Evolutionary conservation across 2,888 invertebrate species (phyloP).

Genomic region (Drosophila pseudotakahashii): DNA sequence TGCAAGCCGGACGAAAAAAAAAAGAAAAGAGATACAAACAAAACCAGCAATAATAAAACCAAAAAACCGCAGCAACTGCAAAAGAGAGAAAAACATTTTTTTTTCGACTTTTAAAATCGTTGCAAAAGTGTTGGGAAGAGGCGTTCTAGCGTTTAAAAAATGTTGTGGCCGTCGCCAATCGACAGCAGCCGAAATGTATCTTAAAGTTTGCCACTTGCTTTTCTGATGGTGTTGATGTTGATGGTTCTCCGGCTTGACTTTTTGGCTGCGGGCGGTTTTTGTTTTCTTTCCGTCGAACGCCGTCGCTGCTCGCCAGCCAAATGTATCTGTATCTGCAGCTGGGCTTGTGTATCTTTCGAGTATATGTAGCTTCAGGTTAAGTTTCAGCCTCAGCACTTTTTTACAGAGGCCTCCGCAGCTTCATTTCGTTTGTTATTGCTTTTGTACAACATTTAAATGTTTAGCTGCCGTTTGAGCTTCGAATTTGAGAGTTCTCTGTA

Average conservation of each 20-base stretch:
- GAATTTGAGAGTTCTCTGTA: conserved; percentile 30
- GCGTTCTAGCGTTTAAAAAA: conserved; percentile 82
- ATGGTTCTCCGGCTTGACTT: conserved; percentile 42
- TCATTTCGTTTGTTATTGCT: conserved; percentile 68
- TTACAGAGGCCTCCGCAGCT: conserved; percentile 32
- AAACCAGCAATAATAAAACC: conserved; percentile 64
- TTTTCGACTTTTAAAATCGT: conserved; percentile 23
- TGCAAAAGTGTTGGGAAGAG: conserved; percentile 81
- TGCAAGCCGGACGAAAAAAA: conserved; percentile 52
- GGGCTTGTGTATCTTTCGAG: conserved; percentile 57
- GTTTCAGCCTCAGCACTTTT: conserved; percentile 25
- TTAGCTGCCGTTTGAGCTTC: conserved; percentile 77
- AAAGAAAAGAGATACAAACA: conserved; percentile 45
- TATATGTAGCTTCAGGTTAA: conserved; percentile 50
- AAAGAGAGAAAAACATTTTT: conserved; percentile 35
- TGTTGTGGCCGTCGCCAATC: conserved; percentile 67
- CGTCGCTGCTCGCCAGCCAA: conserved; percentile 17
- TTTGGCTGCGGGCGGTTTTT: conserved; percentile 49
- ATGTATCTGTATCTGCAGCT: conserved; percentile 62
- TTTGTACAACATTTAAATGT: conserved; percentile 80
- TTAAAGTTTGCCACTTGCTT: conserved; percentile 60
- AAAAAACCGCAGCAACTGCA: conserved; percentile 71
- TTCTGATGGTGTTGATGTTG: conserved; percentile 42
- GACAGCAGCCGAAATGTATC: conserved; percentile 69
- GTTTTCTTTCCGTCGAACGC: conserved; percentile 34